Base-by-base conservation (phyloP, 2,113 vertebrate species). In the Canis aureus region DNA sequence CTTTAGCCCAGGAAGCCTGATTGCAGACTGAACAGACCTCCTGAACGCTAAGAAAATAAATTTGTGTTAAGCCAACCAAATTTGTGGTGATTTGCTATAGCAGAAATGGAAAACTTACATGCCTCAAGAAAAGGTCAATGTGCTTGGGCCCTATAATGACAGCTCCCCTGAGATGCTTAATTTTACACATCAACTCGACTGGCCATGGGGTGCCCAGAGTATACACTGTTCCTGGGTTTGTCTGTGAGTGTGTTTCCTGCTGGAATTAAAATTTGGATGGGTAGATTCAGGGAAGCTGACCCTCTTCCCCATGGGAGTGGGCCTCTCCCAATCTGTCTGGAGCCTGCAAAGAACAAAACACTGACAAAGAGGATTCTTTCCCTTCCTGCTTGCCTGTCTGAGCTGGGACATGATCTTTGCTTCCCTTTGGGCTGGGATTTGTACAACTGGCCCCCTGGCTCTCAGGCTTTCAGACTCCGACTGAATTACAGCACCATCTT, bases 251-350 rank as follows among this genome's bases (percentile, higher is more conserved):
- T 64, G 6, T 64, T 55, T 66, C 32, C 73, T 66, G 8, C 62
- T 66, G 59, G 51, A 3, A 66, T 51, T 27, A 27, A 15, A 22
- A 9, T 35, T 78, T 23, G 9, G 60, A 49, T 64, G 11, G 27
- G 5, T 5, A 13, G 20, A 88, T 2, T 88, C 16, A 11, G 51
- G 7, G 11, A 51, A 78, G 13, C 49, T 25, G 38, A 51, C 32
- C 2, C 43, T 5, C 29, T 8, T 78, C 29, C 13, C 38, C 11
- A n/a, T 35, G 79, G 32, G 53, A 20, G 32, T 12, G 53, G 49
- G 19, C 53, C 32, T 57, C 32, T 32, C 23, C 32, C 11, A 11
- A 22, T 23, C 19, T 2, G 19, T 7, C 12, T 1, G 0, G 32
- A 55, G 55, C 20, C 59, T 49, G 59, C 17, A 29, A 32, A 60